A percentile compares a stretch with the other conserved stretches of the same genome.
These are phyloP conservation scores for Sebastes iracundus DNA, from an alignment of 2,797 vertebrate species.

Conservation along the genomic window DNA sequence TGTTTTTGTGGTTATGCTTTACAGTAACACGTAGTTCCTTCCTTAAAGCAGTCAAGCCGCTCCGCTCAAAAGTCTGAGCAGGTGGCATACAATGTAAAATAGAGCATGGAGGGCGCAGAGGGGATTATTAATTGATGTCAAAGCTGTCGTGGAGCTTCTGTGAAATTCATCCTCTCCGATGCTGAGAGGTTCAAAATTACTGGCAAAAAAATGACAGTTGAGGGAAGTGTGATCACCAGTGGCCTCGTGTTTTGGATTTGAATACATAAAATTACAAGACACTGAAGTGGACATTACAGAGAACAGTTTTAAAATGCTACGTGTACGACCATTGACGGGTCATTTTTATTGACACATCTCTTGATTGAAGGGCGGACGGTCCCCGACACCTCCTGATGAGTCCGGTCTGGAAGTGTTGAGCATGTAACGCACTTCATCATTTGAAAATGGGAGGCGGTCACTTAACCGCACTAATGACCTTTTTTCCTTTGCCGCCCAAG, in stretches of 20 bases:
- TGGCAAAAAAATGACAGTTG: background rate
- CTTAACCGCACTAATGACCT: background rate
- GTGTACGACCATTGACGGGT: background rate
- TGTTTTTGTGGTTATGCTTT: background rate
- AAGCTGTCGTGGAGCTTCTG: background rate
- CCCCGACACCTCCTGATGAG: background rate
- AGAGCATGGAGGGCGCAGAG: background rate
- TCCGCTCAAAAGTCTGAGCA: background rate
- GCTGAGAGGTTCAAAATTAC: background rate
- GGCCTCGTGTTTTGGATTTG: background rate
- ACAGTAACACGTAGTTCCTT: background rate
- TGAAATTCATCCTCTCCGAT: background rate
- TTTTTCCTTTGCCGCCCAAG: constrained; percentile 5
- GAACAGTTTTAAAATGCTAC: background rate
- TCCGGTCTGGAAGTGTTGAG: background rate
- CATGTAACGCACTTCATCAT: background rate
- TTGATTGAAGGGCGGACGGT: background rate
- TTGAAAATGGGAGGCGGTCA: background rate
- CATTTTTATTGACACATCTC: background rate
- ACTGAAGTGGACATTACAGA: background rate
- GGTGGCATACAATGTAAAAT: background rate
- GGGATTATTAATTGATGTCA: background rate
- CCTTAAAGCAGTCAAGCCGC: background rate
- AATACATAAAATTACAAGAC: background rate
- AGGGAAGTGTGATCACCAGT: background rate